These are phyloP conservation scores for Dipodomys ordii DNA, from an alignment of 2,113 vertebrate species.

Conservation along the genomic window DNA sequence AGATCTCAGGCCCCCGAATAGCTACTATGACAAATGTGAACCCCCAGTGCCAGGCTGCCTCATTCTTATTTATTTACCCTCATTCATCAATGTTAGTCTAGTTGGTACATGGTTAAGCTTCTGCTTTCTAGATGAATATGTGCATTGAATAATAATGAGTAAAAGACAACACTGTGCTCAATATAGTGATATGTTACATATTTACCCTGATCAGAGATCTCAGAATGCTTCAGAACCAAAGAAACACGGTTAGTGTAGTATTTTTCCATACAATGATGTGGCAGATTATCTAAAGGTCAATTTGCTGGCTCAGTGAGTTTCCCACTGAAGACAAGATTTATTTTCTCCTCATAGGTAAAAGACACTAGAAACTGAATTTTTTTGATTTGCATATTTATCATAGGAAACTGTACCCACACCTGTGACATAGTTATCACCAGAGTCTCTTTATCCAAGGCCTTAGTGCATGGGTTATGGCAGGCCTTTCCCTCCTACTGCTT, in stretches of 20 bases:
- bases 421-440: conserved; percentile 34
- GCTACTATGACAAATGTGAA: too few species aligned
- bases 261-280: conserved; percentile 10
- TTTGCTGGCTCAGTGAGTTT: conserved; percentile 28
- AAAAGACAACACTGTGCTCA: conserved; percentile 25
- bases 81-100: not conserved
- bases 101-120: conserved; percentile 17
- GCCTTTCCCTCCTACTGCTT: not conserved
- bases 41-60: too few species aligned
- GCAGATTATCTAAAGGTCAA: conserved; percentile 44
- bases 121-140: conserved; percentile 16
- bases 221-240: conserved; percentile 52
- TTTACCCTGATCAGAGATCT: not conserved
- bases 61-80: conserved; percentile 21
- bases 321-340: not conserved
- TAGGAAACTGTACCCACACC: not conserved
- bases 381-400: conserved; percentile 47
- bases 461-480: not conserved
- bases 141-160: not conserved
- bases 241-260: not conserved
- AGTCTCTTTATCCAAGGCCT: not conserved
- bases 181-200: conserved; percentile 22
- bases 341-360: conserved; percentile 39
- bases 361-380: not conserved
- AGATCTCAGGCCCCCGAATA: too few species aligned